Evolutionary conservation across 2,888 invertebrate species (phyloP).

Genomic region (Dysmachus trigonus): DNA sequence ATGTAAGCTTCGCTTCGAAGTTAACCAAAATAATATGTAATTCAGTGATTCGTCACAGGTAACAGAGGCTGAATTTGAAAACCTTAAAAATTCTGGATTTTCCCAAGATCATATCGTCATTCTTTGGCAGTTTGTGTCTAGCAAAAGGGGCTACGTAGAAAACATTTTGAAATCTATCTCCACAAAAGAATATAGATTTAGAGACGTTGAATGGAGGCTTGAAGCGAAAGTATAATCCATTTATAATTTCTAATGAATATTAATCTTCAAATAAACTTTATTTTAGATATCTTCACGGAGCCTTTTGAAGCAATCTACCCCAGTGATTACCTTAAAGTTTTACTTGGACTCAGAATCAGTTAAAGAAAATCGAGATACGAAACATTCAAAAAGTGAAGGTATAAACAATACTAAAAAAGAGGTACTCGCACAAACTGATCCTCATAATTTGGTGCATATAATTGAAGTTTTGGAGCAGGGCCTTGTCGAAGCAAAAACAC

Average conservation of each 20-base stretch:
- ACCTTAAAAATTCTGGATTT: conserved; percentile 55
- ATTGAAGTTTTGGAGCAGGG: conserved; percentile 72
- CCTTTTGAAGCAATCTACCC: conserved; percentile 69
- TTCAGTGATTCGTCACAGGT: conserved; percentile 24
- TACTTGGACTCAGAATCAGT: conserved; percentile 64
- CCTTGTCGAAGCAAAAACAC: conserved; percentile 70
- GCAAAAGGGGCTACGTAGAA: conserved; percentile 59
- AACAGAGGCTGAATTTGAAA: conserved; percentile 54
- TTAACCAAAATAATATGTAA: background rate
- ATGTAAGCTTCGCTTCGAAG: conserved; percentile 65
- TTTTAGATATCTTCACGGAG: conserved; percentile 69
- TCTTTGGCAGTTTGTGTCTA: conserved; percentile 60
- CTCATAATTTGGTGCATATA: conserved; percentile 70
- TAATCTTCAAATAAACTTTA: background rate
- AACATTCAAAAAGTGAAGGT: conserved; percentile 51
- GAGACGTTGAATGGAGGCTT: conserved; percentile 74
- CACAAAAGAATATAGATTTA: conserved; percentile 58
- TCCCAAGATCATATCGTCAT: conserved; percentile 57
- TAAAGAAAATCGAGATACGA: conserved; percentile 60
- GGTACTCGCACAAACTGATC: conserved; percentile 69
- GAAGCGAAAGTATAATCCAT: conserved; percentile 63
- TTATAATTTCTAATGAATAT: background rate
- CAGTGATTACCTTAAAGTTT: conserved; percentile 70
- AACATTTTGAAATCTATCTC: conserved; percentile 61
- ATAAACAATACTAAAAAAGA: conserved; percentile 59